These are phyloP conservation scores for Oryzias curvinotus DNA, from an alignment of 2,113 vertebrate genomes.

Conservation along the genomic window DNA sequence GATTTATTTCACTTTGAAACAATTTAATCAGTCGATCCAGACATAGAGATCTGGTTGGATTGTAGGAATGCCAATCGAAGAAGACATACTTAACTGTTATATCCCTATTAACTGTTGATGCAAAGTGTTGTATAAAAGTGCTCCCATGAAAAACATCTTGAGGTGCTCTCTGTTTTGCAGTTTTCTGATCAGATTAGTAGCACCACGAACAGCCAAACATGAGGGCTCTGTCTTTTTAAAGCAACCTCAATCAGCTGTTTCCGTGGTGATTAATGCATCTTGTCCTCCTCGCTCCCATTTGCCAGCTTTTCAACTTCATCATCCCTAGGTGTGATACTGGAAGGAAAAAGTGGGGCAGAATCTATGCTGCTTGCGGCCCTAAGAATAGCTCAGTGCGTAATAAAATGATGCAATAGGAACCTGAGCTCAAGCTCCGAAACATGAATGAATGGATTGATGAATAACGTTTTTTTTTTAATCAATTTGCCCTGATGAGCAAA, in stretches of 20 bases:
- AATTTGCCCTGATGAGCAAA: too few relatives aligned
- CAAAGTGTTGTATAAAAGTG: slow-evolving; percentile 22
- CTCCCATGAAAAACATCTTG: slow-evolving; percentile 42
- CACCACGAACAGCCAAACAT: slow-evolving; percentile 55
- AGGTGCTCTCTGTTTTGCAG: slow-evolving; percentile 64
- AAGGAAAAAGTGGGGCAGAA: slow-evolving; percentile 65
- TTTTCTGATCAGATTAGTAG: slow-evolving; percentile 74
- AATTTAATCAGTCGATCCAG: too few relatives aligned
- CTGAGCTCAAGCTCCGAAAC: slow-evolving; percentile 51
- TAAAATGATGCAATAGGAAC: slow-evolving; percentile 60
- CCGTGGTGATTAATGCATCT: slow-evolving; percentile 76
- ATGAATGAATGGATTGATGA: slow-evolving; percentile 46
- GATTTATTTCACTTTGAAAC: too few relatives aligned
- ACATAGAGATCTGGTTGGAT: too few relatives aligned
- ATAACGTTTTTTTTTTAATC: slow-evolving; percentile 1
- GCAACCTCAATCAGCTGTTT: slow-evolving; percentile 77
- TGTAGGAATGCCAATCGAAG: too few relatives aligned
- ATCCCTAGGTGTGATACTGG: slow-evolving; percentile 66
- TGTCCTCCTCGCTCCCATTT: slow-evolving; percentile 59
- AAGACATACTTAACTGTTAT: too few relatives aligned
- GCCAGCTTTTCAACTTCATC: slow-evolving; percentile 73
- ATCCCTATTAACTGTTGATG: too few relatives aligned
- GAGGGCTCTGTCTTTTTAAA: slow-evolving; percentile 70
- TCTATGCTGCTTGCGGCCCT: slow-evolving; percentile 61
- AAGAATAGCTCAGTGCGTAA: slow-evolving; percentile 71